These are phyloP conservation scores for Montipora capitata DNA, from an alignment of 92 coral and sea anemone genomes.

Conservation along the genomic window DNA sequence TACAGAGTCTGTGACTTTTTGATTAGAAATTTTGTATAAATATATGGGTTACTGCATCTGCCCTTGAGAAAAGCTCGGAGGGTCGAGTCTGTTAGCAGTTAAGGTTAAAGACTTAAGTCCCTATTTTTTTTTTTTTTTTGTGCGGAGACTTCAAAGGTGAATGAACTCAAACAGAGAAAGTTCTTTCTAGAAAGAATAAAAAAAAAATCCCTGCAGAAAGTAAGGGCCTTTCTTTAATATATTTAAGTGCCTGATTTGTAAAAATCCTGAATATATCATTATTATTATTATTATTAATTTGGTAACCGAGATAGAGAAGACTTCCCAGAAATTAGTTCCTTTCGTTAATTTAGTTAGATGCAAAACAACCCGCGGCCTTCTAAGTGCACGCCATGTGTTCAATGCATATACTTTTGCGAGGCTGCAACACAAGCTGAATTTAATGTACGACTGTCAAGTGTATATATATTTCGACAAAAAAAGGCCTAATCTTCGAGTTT, in stretches of 20 bases:
- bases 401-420: no score
- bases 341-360: neutral
- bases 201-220: constrained; percentile 10
- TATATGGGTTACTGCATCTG: neutral
- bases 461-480: no score
- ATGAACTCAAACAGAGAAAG: constrained; percentile 29
- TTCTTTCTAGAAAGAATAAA: neutral
- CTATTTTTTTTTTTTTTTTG: no score
- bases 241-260: constrained; percentile 1
- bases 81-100: no score
- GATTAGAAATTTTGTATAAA: no score
- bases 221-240: neutral
- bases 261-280: neutral
- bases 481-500: neutral
- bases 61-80: no score
- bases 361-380: neutral
- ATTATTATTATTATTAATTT: neutral
- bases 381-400: no score
- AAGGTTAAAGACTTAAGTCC: no score
- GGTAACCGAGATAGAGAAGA: neutral
- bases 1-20: neutral
- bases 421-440: no score
- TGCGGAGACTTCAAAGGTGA: constrained; percentile 52
- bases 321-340: neutral
- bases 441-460: no score